Percentiles rank a stretch among this genome's conserved stretches.
Evolutionary conservation across 53 echinoderm and acorn worm genomes (phyloP).

Genomic region (Echinarachnius parma): DNA sequence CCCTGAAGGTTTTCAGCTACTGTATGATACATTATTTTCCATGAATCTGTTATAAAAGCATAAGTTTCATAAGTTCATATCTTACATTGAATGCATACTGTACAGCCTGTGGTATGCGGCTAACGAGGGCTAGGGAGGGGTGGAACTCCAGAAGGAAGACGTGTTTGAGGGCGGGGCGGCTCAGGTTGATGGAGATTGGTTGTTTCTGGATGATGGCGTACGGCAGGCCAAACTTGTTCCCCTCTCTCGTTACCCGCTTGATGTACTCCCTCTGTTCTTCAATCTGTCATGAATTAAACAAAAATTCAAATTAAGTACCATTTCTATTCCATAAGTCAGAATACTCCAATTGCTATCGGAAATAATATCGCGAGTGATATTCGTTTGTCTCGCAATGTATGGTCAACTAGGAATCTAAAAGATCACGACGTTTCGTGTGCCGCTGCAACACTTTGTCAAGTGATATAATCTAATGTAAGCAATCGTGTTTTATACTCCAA

Average conservation of each 20-base stretch:
- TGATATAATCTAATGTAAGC: no score
- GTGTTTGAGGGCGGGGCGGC: constrained; percentile 88
- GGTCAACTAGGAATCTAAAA: no score
- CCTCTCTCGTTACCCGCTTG: constrained; percentile 75
- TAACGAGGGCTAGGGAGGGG: constrained; percentile 87
- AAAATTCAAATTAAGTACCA: neutral
- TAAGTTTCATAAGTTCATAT: neutral
- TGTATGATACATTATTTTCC: no score
- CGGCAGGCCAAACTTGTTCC: constrained; percentile 76
- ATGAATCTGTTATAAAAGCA: neutral
- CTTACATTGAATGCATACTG: constrained; percentile 74
- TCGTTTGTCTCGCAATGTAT: no score
- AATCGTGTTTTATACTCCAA: neutral
- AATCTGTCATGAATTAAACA: constrained; percentile 60
- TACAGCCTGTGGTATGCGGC: constrained; percentile 75
- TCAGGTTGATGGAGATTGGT: constrained; percentile 89
- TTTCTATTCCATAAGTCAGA: neutral
- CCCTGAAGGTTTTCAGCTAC: no score
- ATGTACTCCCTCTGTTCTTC: constrained; percentile 92
- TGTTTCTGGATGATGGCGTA: constrained; percentile 87
- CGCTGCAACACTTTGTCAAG: no score
- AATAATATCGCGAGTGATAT: no score
- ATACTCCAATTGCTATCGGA: neutral
- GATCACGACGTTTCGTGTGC: no score
- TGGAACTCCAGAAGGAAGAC: constrained; percentile 94